Evolutionary conservation across 2,888 invertebrate species (phyloP), one percentile per base, ranked within the genome.

Genomic region (Holacanthella duospinosa): DNA sequence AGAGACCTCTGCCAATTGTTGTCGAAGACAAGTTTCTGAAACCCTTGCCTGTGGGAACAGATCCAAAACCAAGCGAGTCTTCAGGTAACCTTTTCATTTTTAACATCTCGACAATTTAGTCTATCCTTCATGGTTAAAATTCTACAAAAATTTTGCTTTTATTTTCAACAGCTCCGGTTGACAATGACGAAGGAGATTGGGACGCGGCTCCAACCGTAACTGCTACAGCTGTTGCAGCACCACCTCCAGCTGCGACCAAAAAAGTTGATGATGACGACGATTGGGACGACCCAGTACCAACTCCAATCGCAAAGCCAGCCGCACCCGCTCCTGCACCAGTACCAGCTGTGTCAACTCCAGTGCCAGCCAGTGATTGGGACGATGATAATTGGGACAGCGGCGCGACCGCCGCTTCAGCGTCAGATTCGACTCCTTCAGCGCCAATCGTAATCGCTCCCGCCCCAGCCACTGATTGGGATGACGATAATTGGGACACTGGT

Each of bases 1-100:
- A 88, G 71, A 84, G 48, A 21, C 48, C 48, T 16, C 19, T 48
- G 36, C 36, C 9, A 36, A 36, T 9, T n/a, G n/a, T n/a, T n/a
- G n/a, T n/a, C n/a, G n/a, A n/a, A n/a, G n/a, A n/a, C n/a, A n/a
- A n/a, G n/a, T n/a, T n/a, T n/a, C n/a, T n/a, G n/a, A n/a, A n/a
- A n/a, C n/a, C n/a, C n/a, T n/a, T n/a, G 16, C 16, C 36, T 16
- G 16, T 9, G 36, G 36, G 6, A 6, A 36, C 36, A 9, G 9
- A 36, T 6, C 36, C 36, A 36, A 36, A 36, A 16, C 36, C 36
- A 36, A 16, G 9, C 16, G 36, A 36, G 16, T 36, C 36, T 36
- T 6, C 16, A 9, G 36, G n/a, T n/a, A n/a, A n/a, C n/a, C n/a
- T n/a, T n/a, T n/a, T n/a, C n/a, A n/a, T n/a, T n/a, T n/a, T n/a